Percentiles rank a stretch among this genome's conserved stretches.
These are phyloP conservation scores for Perizoma affinitatum DNA, from an alignment of 2,888 invertebrate species.

Conservation along the genomic window DNA sequence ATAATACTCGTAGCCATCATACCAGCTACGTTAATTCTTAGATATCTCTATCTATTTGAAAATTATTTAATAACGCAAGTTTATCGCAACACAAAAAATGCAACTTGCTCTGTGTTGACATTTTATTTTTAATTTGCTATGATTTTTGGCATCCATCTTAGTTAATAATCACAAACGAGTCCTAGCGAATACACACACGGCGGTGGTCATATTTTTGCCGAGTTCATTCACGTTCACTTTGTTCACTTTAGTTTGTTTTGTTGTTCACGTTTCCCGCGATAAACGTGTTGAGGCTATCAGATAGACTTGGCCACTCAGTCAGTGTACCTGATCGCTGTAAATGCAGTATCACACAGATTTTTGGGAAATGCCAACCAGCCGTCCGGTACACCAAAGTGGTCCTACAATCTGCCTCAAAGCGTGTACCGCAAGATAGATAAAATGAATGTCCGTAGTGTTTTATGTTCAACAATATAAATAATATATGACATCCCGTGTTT, in stretches of 20 bases:
- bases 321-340: conserved; percentile 21
- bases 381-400: conserved; percentile 16
- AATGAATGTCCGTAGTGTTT: conserved; percentile 81
- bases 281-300: conserved; percentile 30
- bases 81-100: conserved; percentile 13
- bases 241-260: conserved; percentile 76
- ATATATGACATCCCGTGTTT: conserved; percentile 85
- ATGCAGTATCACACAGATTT: neutral
- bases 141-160: conserved; percentile 51
- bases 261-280: conserved; percentile 45
- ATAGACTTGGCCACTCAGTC: conserved; percentile 2
- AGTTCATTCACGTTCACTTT: conserved; percentile 75
- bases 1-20: too few relatives aligned
- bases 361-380: conserved; percentile 10
- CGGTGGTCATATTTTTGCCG: conserved; percentile 83
- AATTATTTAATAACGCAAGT: conserved; percentile 2
- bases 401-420: conserved; percentile 25
- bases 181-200: conserved; percentile 83
- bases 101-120: conserved; percentile 19
- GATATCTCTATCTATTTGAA: neutral
- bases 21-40: neutral
- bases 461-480: conserved; percentile 78
- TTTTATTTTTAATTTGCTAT: conserved; percentile 46
- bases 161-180: conserved; percentile 63
- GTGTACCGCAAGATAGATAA: conserved; percentile 52